These are phyloP conservation scores for Dicyrtoma fusca DNA, from an alignment of 2,888 invertebrate species.

Conservation along the genomic window DNA sequence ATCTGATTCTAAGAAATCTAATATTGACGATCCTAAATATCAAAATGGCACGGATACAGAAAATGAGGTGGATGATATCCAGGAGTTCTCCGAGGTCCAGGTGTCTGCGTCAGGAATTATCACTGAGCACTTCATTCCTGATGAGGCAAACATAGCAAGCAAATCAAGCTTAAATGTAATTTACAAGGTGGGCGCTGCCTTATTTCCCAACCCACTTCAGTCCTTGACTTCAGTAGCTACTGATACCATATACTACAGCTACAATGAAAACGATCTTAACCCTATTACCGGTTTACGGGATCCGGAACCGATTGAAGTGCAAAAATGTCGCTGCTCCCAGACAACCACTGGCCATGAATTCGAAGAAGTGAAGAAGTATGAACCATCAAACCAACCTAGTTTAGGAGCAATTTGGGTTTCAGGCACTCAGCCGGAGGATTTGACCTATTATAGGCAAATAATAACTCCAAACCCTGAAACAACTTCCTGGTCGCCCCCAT, in stretches of 20 bases:
- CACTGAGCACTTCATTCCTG: no score
- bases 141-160: background rate
- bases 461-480: background rate
- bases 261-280: no score
- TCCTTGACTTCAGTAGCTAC: background rate
- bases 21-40: no score
- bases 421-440: background rate
- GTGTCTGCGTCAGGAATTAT: background rate
- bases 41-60: background rate
- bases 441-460: no score
- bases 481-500: background rate
- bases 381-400: constrained; percentile 4
- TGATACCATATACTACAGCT: no score
- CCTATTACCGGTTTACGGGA: no score
- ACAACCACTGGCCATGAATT: no score
- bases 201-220: constrained; percentile 2
- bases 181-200: constrained; percentile 5
- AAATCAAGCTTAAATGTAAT: constrained; percentile 29
- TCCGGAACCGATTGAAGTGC: no score
- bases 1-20: no score
- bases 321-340: no score
- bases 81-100: background rate
- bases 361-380: background rate
- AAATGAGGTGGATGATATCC: background rate
- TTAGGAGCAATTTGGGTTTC: constrained; percentile 12